Evolutionary conservation across 1,140 invertebrate genomes (phyloP).

Genomic region (Magallana ariakensis): DNA sequence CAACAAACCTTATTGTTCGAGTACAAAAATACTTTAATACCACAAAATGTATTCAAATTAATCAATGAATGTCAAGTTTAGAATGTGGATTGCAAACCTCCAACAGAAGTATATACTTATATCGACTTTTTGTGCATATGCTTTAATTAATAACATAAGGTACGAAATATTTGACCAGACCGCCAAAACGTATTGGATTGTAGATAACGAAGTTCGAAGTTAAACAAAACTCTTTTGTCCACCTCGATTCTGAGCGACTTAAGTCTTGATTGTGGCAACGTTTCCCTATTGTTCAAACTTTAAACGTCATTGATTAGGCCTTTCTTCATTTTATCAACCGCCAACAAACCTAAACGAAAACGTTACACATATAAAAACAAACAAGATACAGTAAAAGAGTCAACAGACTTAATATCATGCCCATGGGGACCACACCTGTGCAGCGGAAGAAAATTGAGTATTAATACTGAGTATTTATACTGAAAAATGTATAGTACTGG

Average conservation of each 20-base stretch:
- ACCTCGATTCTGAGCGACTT: background rate
- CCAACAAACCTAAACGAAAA: background rate
- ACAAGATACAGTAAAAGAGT: background rate
- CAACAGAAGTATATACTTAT: background rate
- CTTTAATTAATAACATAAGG: background rate
- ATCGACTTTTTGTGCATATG: background rate
- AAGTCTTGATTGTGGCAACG: background rate
- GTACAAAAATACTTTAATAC: too few relatives aligned
- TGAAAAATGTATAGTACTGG: background rate
- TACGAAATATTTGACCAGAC: background rate
- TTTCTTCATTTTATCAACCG: slow-evolving; percentile 16
- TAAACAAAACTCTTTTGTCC: slow-evolving; percentile 31
- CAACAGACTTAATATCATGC: background rate
- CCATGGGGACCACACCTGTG: background rate
- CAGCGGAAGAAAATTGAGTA: background rate
- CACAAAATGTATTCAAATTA: too few relatives aligned
- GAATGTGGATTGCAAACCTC: too few relatives aligned
- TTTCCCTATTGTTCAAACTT: slow-evolving; percentile 24
- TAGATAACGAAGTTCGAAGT: slow-evolving; percentile 20
- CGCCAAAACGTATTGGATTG: slow-evolving; percentile 1
- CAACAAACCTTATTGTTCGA: too few relatives aligned
- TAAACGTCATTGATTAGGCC: slow-evolving; percentile 29
- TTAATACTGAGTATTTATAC: too few relatives aligned
- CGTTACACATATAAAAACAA: slow-evolving; percentile 20
- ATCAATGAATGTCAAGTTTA: too few relatives aligned